Base-by-base conservation (phyloP, 2,113 vertebrate genomes). In the Mugil cephalus region DNA sequence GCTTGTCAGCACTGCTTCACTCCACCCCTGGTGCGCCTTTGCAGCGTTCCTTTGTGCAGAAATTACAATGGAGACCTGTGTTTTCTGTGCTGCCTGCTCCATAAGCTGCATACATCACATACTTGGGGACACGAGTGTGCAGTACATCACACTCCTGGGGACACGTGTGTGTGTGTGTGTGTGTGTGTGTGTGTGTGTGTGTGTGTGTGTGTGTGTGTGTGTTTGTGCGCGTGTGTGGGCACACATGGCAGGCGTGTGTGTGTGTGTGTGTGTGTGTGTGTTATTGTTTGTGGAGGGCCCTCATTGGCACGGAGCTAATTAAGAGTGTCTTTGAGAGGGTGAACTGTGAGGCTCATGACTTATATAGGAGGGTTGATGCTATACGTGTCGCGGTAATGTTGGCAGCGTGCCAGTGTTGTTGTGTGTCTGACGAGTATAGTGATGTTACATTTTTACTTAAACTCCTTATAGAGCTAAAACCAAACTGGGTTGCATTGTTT, bases 51-150 rank as follows among this genome's bases (percentile, higher is more conserved):
- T 85, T 80, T 87, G 85, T 86, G 85, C 88, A 82, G 79, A 75
- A 87, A 88, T 87, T 84, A 85, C 88, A 89, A 85, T 52, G 70
- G 84, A 80, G 80, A 85, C 76, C 76, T 56, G 81, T 85, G 84
- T 87, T 82, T 80, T 77, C 80, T 47, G 86, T 58, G 77, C 75
- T 21, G 80, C 69, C 74, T 34, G 72, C 86, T 83, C 75, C 81
- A 71, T 67, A 71, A 69, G 83, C 89, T 68, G 88, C 88, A 82
- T 90, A 82, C 87, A 84, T 89, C 87, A 87, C 78, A 66, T 72
- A 73, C 77, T 46, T 11, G 58, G 60, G 69, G 77, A 82, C 77
- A 43, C 70, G 69, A 7, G 46, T 18, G 84, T 14, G 86, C 75
- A 46, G 21, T 78, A 61, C 75, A 87, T 87, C 84, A 77, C 80